These are phyloP conservation scores for Geotrupes spiniger DNA, from an alignment of 2,888 invertebrate genomes.

Conservation along the genomic window DNA sequence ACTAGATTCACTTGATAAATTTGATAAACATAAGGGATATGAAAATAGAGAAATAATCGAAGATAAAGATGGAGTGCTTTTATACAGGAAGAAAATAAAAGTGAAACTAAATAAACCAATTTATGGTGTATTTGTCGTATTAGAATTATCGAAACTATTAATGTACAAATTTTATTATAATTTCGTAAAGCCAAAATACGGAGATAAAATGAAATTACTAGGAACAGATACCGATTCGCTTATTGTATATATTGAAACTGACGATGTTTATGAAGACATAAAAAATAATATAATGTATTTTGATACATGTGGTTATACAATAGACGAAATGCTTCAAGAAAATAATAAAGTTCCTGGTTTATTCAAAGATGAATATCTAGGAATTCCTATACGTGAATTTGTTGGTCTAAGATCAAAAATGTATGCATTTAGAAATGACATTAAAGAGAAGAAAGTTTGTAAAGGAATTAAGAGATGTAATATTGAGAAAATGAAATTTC, in stretches of 20 bases:
- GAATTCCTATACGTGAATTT: conserved; percentile 34
- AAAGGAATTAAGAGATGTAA: conserved; percentile 33
- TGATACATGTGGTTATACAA: conserved; percentile 37
- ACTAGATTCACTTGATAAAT: conserved; percentile 31
- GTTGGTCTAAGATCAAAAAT: conserved; percentile 34
- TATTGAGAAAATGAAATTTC: no score
- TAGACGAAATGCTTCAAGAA: conserved; percentile 26
- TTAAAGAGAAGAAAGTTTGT: not conserved
- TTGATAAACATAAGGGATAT: no score
- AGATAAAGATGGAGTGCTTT: no score
- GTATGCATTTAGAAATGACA: conserved; percentile 23
- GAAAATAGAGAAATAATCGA: no score
- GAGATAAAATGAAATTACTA: conserved; percentile 28
- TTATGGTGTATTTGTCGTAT: conserved; percentile 42
- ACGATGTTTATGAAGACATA: conserved; percentile 40
- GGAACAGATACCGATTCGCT: conserved; percentile 36
- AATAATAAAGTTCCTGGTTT: conserved; percentile 31
- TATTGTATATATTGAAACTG: not conserved
- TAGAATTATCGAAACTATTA: conserved; percentile 45
- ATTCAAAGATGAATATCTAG: conserved; percentile 38
- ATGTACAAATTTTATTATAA: conserved; percentile 46
- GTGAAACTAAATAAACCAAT: conserved; percentile 43
- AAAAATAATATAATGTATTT: conserved; percentile 33
- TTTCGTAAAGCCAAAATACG: conserved; percentile 35
- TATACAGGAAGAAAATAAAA: no score